Evolutionary conservation across 2,113 vertebrate genomes (phyloP), one percentile per base, ranked within the genome.

Genomic region (Corvus hawaiiensis): DNA sequence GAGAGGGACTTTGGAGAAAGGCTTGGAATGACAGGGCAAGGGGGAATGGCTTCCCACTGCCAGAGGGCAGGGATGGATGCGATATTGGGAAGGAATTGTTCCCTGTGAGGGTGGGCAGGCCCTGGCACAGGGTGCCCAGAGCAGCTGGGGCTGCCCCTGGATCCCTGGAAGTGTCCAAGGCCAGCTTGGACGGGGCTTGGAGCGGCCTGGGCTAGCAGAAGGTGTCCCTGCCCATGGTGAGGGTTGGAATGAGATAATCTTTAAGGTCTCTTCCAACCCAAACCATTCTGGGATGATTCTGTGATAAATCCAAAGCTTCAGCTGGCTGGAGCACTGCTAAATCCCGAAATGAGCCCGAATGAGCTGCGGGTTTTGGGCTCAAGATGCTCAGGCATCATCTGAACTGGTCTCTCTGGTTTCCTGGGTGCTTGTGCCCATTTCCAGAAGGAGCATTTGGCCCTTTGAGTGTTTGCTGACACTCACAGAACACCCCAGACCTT

Each of bases 101-200:
- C 5, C 0, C 17, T 41, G 7, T 0, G 62, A 75, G 28, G 1
- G 20, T 18, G 37, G 37, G 48, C 0, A 6, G 3, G 1, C 14
- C 13, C 72, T 68, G 84, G 63, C 32, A 59, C 22, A 52, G 54
- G n/a, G 21, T 68, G 44, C 73, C 73, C 84, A 69, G 63, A 87
- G 84, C 1, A 62, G 84, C 73, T 69, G 73, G 3, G 84, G 73
- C 73, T 78, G 73, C 22, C 39, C 64, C 64, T 37, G 37, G 37
- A 62, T 56, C 56, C 66, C 75, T 87, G 75, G n/a, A 0, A 72
- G 11, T 32, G 58, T 0, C 43, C 67, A 18, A 43, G 58, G 67
- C 32, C 67, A 58, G 67, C 21, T 0, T 64, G 58, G 66, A 49
- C 0, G 0, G 30, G 32, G 58, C 2, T 64, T 1, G 58, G 67